phyloP scores from a whole-genome alignment of 2,113 vertebrate species.

The Macaca fascicularis region DNA sequence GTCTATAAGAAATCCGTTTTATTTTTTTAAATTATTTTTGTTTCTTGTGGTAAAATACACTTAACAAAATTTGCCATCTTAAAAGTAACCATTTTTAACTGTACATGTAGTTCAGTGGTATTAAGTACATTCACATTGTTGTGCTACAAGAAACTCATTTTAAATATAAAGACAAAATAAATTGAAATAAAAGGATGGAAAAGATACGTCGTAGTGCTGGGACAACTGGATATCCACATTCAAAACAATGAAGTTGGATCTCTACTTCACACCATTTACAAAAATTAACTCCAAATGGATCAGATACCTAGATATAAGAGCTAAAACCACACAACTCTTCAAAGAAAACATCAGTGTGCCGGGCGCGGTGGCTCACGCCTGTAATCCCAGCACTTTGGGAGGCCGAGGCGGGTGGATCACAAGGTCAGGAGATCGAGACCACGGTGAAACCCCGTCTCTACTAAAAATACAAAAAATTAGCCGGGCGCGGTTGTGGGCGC shows the following conservation, averaged over 20 bases:
- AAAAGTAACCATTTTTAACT: neutral
- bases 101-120: neutral
- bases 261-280: neutral
- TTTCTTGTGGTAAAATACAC: neutral
- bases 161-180: neutral
- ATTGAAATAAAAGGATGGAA: neutral
- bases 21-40: neutral
- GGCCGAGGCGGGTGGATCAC: too few species aligned
- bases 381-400: too few species aligned
- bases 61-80: neutral
- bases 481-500: too few species aligned
- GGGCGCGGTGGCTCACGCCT: too few species aligned
- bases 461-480: too few species aligned
- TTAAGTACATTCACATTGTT: neutral
- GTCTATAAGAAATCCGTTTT: neutral
- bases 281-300: neutral
- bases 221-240: neutral
- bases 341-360: neutral
- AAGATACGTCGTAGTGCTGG: neutral
- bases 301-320: neutral
- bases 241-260: neutral
- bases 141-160: neutral
- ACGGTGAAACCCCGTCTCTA: too few species aligned
- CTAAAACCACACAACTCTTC: neutral
- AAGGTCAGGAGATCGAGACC: too few species aligned